Evolutionary conservation across 1,140 invertebrate genomes (phyloP).

Genomic region (Tetramorium simillimum): DNA sequence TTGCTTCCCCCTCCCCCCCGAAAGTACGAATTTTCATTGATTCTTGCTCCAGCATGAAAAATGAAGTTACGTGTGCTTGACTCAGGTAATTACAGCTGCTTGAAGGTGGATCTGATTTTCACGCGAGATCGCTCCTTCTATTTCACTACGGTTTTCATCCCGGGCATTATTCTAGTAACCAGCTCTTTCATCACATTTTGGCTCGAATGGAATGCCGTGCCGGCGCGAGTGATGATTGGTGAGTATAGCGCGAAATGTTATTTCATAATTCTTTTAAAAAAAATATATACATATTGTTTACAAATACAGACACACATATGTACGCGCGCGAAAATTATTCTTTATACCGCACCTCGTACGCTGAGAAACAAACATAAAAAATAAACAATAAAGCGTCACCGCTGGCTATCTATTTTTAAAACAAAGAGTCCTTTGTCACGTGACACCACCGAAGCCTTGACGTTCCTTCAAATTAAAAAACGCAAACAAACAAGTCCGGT

Average conservation of each 20-base stretch:
- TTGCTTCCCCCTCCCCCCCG: not conserved
- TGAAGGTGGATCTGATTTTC: slow-evolving; percentile 96
- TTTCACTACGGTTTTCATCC: slow-evolving; percentile 98
- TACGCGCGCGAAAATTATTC: not conserved
- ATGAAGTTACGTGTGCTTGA: slow-evolving; percentile 37
- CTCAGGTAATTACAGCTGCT: slow-evolving; percentile 97
- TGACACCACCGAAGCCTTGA: not conserved
- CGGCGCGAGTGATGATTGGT: slow-evolving; percentile 97
- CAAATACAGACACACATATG: not conserved
- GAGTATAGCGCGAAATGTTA: slow-evolving; percentile 73
- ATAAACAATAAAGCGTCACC: not conserved
- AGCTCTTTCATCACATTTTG: slow-evolving; percentile 98
- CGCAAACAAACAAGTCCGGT: not conserved
- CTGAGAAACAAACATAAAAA: not conserved
- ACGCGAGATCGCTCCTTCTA: slow-evolving; percentile 97
- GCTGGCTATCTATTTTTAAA: not conserved
- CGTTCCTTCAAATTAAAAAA: not conserved
- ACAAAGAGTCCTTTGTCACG: not conserved
- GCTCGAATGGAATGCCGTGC: slow-evolving; percentile 98
- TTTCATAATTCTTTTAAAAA: not conserved
- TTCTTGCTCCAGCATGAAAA: slow-evolving; percentile 14
- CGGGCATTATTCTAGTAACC: slow-evolving; percentile 97
- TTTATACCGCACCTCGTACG: not conserved
- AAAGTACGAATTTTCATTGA: slow-evolving; percentile 6
- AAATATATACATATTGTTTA: not conserved